Conservation (phyloP, 2,113 vertebrate species). For the Gallinago undulata region DNA sequence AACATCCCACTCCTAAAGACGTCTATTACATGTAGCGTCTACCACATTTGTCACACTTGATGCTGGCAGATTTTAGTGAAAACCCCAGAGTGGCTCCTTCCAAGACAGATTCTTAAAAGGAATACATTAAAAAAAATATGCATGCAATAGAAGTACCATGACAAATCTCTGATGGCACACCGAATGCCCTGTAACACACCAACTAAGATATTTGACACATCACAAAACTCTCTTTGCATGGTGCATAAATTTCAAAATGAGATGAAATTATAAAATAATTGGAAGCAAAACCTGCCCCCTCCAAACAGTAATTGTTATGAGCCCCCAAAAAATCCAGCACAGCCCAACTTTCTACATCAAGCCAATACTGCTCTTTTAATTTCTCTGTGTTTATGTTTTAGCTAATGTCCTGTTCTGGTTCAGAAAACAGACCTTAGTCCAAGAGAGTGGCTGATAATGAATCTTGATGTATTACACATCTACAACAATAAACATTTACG, state of each 20-base stretch:
- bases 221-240: constrained; percentile 5
- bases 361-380: neutral
- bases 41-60: constrained; percentile 41
- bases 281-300: neutral
- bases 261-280: neutral
- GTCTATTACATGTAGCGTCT: constrained; percentile 46
- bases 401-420: constrained; percentile 41
- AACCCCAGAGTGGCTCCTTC: constrained; percentile 38
- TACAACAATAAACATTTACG: constrained; percentile 35
- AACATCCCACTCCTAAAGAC: constrained; percentile 32
- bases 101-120: constrained; percentile 62
- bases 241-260: neutral
- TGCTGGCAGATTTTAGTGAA: constrained; percentile 28
- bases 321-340: neutral
- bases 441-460: constrained; percentile 21
- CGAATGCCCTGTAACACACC: neutral
- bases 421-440: constrained; percentile 16
- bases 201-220: neutral
- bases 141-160: constrained; percentile 9
- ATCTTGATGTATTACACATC: constrained; percentile 36
- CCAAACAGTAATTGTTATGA: neutral
- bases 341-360: neutral
- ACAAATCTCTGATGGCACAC: neutral
- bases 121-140: constrained; percentile 22
- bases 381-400: constrained; percentile 49